phyloP scores from a whole-genome alignment of 2,113 vertebrate species.

The Anthoscopus minutus region DNA sequence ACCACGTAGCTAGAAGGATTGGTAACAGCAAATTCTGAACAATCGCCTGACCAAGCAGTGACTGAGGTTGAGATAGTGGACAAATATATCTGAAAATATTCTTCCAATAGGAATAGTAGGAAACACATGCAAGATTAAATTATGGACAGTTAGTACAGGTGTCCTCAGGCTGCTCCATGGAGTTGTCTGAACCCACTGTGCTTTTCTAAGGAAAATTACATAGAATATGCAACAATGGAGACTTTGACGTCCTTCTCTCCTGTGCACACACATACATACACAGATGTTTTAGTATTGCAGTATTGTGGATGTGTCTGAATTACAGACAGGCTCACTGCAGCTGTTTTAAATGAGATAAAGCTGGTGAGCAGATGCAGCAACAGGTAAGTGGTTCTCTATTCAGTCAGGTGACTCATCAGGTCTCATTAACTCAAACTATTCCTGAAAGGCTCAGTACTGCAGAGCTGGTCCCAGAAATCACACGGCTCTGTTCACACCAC shows the following conservation, averaged over 20 bases:
- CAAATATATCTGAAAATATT: neutral
- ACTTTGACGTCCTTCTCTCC: neutral
- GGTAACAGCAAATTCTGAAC: neutral
- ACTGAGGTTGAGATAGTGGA: neutral
- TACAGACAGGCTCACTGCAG: neutral
- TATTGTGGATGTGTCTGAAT: neutral
- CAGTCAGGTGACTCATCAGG: neutral
- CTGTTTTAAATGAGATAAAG: neutral
- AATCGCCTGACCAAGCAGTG: neutral
- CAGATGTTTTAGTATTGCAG: neutral
- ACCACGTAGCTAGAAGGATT: neutral
- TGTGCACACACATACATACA: rapidly evolving
- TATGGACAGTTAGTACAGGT: neutral
- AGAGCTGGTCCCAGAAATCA: neutral
- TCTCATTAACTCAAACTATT: neutral
- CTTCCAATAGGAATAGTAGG: neutral
- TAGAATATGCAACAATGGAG: neutral
- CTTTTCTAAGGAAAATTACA: neutral
- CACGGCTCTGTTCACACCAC: neutral
- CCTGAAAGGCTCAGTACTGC: neutral
- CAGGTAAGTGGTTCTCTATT: neutral
- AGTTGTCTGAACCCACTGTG: neutral
- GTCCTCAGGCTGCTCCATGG: neutral
- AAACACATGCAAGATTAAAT: neutral
- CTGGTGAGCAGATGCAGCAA: neutral